These are phyloP conservation scores for Heliconius nattereri DNA, from an alignment of 1,140 invertebrate genomes.

Conservation along the genomic window DNA sequence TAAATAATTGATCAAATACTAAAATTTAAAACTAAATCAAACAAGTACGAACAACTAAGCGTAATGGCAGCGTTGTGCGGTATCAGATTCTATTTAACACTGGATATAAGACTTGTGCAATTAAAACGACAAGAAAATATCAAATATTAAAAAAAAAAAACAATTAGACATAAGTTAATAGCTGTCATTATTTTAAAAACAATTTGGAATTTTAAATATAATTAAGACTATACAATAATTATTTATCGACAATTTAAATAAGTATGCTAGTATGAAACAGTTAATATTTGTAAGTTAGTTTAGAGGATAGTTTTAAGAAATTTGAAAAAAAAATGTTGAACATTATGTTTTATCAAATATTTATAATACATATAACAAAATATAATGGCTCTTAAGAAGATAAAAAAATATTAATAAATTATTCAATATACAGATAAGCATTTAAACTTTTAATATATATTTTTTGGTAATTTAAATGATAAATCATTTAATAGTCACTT, in stretches of 20 bases:
- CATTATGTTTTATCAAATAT: neutral
- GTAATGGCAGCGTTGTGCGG: conserved; percentile 64
- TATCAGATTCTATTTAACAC: conserved; percentile 27
- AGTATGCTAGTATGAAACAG: neutral
- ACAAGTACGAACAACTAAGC: conserved; percentile 65
- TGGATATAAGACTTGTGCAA: conserved; percentile 7
- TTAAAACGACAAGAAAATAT: conserved; percentile 10
- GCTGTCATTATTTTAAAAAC: neutral
- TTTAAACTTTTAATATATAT: too few species aligned
- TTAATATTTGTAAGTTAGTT: neutral
- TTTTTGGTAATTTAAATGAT: neutral
- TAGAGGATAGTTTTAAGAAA: too few species aligned
- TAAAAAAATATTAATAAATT: neutral
- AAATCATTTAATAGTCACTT: neutral
- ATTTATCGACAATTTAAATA: neutral
- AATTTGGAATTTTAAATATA: too few species aligned
- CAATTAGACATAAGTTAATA: neutral
- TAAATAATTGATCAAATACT: conserved; percentile 43
- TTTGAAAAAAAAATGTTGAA: too few species aligned
- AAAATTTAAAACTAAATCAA: conserved; percentile 55
- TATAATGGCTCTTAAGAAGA: too few species aligned
- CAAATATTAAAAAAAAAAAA: neutral
- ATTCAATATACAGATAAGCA: neutral
- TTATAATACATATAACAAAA: neutral
- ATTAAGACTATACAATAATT: neutral